Base-by-base conservation (phyloP, 1,140 invertebrate genomes). In the Eubasilissa regina region DNA sequence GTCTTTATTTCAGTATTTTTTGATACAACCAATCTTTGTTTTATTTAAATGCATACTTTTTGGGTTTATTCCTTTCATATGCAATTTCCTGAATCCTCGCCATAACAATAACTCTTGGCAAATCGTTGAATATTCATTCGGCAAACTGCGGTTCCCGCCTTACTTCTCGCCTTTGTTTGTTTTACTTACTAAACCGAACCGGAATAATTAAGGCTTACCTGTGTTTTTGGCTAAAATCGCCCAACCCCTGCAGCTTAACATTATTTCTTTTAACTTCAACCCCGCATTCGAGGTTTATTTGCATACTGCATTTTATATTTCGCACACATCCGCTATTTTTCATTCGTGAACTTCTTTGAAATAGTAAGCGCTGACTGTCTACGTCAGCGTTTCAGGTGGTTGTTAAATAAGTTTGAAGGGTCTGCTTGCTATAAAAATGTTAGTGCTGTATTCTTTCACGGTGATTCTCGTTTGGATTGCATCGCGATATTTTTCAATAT, bases 151-250 rank as follows among this genome's bases (percentile, higher is more conserved):
- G 10, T n/a, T 51, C 35, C 45, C 11, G 11, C n/a, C 53, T n/a
- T n/a, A 17, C 51, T 55, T 8, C 53, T 9, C 7, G 1, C 35
- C 35, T 70, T 70, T 70, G 66, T 70, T 70, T 70, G 21, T 51
- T 51, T 21, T 13, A 48, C 17, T 51, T 21, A 48, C 45, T 13
- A 64, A 64, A 64, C 60, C 25, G 25, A 13, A 35, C 44, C 66
- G 66, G 66, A 70, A 70, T 70, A 70, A 70, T 70, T 70, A 70
- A 70, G 66, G 17, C 13, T 70, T 25, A 53, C 66, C 66, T 51
- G 47, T 11, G 19, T 70, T 70, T 70, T 70, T 10, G 66, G n/a
- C 17, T 21, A 70, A 35, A 35, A 3, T 6, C 25, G 1, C 25
- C 25, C 1, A 35, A 1, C 25, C 25, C 25, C 25, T 1, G 19